Percentiles rank a stretch among this genome's conserved stretches.
These are phyloP conservation scores for Aphyosemion australe DNA, from an alignment of 2,113 vertebrate species.

Conservation along the genomic window DNA sequence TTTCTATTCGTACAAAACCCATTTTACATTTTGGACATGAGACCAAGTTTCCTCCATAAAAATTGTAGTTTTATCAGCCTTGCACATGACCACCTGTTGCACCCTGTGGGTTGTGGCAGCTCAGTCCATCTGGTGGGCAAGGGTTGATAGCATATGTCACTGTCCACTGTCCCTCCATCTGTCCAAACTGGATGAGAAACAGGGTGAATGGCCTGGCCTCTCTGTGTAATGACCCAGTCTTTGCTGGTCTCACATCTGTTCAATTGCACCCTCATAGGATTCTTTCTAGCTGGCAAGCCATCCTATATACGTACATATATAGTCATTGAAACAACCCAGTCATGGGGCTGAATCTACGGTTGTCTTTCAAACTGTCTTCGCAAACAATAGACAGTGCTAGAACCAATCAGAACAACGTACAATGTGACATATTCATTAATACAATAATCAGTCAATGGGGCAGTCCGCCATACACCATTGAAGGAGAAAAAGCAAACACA, in stretches of 20 bases:
- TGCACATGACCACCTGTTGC: not conserved
- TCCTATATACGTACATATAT: too few species aligned
- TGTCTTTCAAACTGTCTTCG: too few species aligned
- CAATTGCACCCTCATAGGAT: not conserved
- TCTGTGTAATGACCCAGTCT: not conserved
- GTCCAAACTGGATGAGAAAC: not conserved
- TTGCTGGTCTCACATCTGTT: not conserved
- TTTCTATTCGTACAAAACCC: not conserved
- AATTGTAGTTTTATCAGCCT: not conserved
- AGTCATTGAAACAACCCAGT: too few species aligned
- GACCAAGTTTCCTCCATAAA: not conserved
- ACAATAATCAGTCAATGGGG: too few species aligned
- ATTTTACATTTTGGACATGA: not conserved
- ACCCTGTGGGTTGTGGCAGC: not conserved
- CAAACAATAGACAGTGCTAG: too few species aligned
- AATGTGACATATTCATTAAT: too few species aligned
- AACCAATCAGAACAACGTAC: too few species aligned
- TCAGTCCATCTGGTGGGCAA: not conserved
- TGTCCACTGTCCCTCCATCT: not conserved
- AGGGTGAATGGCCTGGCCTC: not conserved
- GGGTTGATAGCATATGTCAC: not conserved
- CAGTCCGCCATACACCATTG: too few species aligned
- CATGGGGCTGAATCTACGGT: too few species aligned
- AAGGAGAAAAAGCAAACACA: too few species aligned
- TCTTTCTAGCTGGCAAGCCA: not conserved